phyloP scores from a whole-genome alignment of 2,888 invertebrate genomes.

The Rhopalosiphum nymphaeae region DNA sequence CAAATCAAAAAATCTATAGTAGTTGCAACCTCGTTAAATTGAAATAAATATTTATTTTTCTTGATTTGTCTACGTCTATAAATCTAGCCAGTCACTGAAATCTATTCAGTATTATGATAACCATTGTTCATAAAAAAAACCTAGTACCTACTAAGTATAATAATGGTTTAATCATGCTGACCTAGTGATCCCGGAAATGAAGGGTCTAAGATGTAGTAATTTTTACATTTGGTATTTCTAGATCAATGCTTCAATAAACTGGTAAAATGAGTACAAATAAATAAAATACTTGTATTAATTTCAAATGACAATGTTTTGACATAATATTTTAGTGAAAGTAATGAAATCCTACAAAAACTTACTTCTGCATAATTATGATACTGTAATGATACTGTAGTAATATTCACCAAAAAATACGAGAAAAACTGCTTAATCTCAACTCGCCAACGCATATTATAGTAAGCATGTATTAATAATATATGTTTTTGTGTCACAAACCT shows the following conservation, averaged over 20 bases:
- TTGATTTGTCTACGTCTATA: background rate
- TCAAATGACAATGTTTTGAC: background rate
- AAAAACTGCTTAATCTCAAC: constrained; percentile 1
- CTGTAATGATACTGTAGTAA: too few relatives aligned
- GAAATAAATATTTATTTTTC: background rate
- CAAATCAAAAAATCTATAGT: background rate
- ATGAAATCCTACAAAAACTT: background rate
- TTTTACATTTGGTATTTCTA: background rate
- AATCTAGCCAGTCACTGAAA: background rate
- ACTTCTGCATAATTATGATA: background rate
- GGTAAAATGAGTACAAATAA: background rate
- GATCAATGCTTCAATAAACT: background rate
- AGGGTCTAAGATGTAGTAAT: constrained; percentile 9
- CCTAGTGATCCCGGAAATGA: constrained; percentile 41
- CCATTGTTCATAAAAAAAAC: background rate
- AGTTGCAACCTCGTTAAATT: background rate
- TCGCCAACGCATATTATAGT: constrained; percentile 14
- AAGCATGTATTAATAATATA: background rate
- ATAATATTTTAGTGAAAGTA: constrained; percentile 37
- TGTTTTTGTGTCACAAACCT: constrained; percentile 27
- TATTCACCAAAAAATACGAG: constrained; percentile 20
- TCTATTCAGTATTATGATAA: constrained; percentile 7
- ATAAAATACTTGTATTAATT: background rate
- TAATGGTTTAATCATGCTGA: constrained; percentile 18
- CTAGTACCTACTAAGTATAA: background rate